Conservation (phyloP, 1,140 invertebrate genomes). For the Eueides isabella region DNA sequence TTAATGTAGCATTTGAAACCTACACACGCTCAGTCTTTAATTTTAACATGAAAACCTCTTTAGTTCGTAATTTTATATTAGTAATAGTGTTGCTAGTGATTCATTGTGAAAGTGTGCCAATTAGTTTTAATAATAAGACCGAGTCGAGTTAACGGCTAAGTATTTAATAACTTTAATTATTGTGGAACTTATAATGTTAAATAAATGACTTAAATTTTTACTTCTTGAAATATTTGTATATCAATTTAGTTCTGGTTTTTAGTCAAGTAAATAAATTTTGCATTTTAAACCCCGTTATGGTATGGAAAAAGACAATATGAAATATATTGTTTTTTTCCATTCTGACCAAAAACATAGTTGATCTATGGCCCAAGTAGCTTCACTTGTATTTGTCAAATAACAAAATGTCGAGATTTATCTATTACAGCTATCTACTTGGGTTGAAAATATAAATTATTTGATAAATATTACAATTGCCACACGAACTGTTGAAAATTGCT, state of each 20-base stretch:
- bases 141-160: constrained; percentile 23
- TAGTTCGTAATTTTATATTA: constrained; percentile 66
- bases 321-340: too few relatives aligned
- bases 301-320: too few relatives aligned
- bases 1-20: constrained; percentile 39
- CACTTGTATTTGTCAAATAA: background rate
- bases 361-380: background rate
- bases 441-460: background rate
- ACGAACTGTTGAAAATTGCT: background rate
- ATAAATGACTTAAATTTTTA: constrained; percentile 14
- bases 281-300: background rate
- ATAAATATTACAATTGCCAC: background rate
- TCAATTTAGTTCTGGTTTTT: background rate
- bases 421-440: background rate
- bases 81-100: constrained; percentile 77
- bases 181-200: constrained; percentile 20
- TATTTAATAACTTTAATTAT: constrained; percentile 36
- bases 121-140: constrained; percentile 63
- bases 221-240: constrained; percentile 1
- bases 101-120: constrained; percentile 81
- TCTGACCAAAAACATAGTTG: background rate
- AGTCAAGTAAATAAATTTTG: background rate
- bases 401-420: background rate
- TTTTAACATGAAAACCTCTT: constrained; percentile 57
- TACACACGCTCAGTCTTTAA: constrained; percentile 33